These are phyloP conservation scores for Napeogenes sylphis DNA, from an alignment of 2,888 invertebrate species.

Conservation along the genomic window DNA sequence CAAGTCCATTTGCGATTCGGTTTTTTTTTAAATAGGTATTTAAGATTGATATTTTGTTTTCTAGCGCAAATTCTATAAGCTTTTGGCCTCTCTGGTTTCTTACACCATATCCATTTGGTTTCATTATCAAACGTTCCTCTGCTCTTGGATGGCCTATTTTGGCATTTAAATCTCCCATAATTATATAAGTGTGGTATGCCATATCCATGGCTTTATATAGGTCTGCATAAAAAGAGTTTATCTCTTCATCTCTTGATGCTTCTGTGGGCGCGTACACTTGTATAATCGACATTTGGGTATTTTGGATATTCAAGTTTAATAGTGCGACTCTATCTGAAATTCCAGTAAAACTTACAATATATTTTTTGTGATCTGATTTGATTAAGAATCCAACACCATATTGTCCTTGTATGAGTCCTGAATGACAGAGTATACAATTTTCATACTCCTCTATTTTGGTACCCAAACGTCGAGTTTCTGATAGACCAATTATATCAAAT, in stretches of 20 bases:
- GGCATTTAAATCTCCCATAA: slow-evolving; percentile 27
- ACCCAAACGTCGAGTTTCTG: too few relatives aligned
- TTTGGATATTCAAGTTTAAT: slow-evolving; percentile 26
- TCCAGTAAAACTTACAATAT: slow-evolving; percentile 25
- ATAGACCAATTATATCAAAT: too few relatives aligned
- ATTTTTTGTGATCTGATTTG: slow-evolving; percentile 28
- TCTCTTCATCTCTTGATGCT: slow-evolving; percentile 25
- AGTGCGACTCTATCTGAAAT: slow-evolving; percentile 33
- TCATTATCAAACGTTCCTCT: too few relatives aligned
- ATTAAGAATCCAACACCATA: slow-evolving; percentile 36
- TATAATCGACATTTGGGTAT: slow-evolving; percentile 21
- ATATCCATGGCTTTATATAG: slow-evolving; percentile 20
- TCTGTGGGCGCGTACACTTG: slow-evolving; percentile 33
- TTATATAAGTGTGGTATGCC: slow-evolving; percentile 21
- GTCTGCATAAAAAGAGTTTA: slow-evolving; percentile 24
- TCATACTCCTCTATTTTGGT: too few relatives aligned
- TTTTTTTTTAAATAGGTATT: slow-evolving; percentile 30
- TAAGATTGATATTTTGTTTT: slow-evolving; percentile 32
- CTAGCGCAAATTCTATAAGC: slow-evolving; percentile 30
- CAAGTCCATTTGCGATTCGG: slow-evolving; percentile 37
- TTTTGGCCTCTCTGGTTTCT: too few relatives aligned
- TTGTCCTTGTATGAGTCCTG: slow-evolving; percentile 23
- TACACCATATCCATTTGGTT: too few relatives aligned
- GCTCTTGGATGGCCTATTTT: background rate
- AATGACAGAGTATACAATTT: slow-evolving; percentile 28